Evolutionary conservation across 2,113 vertebrate genomes (phyloP), one percentile per base, ranked within the genome.

Genomic region (Myodes glareolus): DNA sequence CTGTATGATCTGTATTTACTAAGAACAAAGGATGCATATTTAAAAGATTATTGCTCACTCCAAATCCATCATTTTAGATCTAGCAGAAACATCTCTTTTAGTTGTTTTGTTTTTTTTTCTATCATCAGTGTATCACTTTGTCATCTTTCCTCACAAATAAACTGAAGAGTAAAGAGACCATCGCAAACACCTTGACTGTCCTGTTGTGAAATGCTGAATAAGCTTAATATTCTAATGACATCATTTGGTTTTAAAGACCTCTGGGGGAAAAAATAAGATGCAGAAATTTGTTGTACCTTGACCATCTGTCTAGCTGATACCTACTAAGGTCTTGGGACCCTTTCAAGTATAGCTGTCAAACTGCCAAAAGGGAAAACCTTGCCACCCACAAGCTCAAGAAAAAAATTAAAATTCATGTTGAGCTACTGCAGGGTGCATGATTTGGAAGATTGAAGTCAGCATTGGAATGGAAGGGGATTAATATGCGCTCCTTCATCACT

Each of bases 251-350:
- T 81, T 82, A 96, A 96, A 95, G 84, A 91, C 88, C 81, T 95
- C 47, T 31, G 90, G 76, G 29, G 21, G 31, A 90, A 88, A 80
- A 61, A 90, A 80, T 76, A 85, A 76, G 14, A 70, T 75, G 45
- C 72, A 92, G 61, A 70, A 81, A 73, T 29, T 93, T 92, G 96
- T 88, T 97, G 85, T 94, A 90, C 76, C 85, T 94, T 97, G 94
- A 94, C 95, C 96, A 96, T 97, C 97, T 98, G 96, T 97, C 77
- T 96, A 58, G 85, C 39, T 95, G 86, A 91, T 91, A 89, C 86
- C 88, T 95, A 55, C 90, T 84, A 70, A 96, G 91, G 94, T 96
- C 81, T 94, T 89, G 94, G 94, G 97, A 97, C 94, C 86, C 95
- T 97, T 97, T 96, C 92, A 96, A 45, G 67, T 86, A 31, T 29